phyloP scores from a whole-genome alignment of 1,140 invertebrate genomes.

The Trissolcus basalis region DNA sequence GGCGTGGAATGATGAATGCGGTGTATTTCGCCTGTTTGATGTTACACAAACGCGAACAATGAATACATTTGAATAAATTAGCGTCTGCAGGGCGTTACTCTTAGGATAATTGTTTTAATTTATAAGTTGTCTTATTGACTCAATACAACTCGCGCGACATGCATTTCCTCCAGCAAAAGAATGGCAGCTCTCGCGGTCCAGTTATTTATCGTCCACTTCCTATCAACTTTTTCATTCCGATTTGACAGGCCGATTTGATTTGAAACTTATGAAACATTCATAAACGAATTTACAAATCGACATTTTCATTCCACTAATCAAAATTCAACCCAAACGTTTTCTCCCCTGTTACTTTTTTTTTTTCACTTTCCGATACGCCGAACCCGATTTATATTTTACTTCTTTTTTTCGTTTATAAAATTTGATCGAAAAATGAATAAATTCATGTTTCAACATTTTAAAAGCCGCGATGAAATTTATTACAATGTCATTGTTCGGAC shows the following conservation, averaged over 20 bases:
- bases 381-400: no score
- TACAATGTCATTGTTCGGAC: background rate
- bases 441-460: no score
- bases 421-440: no score
- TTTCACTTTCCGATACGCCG: no score
- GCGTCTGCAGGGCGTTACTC: constrained; percentile 38
- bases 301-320: no score
- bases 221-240: background rate
- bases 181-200: background rate
- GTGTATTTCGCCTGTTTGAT: constrained; percentile 46
- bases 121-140: constrained; percentile 42
- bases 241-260: background rate
- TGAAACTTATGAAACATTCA: no score
- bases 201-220: constrained; percentile 16
- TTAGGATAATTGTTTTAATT: constrained; percentile 51
- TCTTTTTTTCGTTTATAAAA: no score
- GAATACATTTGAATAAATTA: constrained; percentile 58
- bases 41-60: constrained; percentile 51
- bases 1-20: constrained; percentile 52
- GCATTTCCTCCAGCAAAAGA: constrained; percentile 13
- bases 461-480: background rate
- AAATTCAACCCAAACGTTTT: no score
- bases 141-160: constrained; percentile 20
- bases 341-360: no score
- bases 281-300: no score